Conservation (phyloP, 2,113 vertebrate genomes). For the Geococcyx californianus region DNA sequence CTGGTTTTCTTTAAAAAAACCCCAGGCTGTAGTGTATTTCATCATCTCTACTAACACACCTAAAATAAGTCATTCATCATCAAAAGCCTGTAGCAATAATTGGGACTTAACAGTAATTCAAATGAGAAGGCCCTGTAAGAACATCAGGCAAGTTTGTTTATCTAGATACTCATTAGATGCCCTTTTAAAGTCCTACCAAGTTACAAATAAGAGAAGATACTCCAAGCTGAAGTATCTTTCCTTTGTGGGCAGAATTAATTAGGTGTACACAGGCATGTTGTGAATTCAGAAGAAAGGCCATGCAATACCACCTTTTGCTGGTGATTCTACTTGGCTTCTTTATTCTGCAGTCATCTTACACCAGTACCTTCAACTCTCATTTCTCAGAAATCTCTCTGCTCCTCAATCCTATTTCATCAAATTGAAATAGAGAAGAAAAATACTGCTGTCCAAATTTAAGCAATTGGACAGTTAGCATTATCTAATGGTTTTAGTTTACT, state of each 20-base stretch:
- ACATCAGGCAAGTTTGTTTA: background rate
- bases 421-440: background rate
- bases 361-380: background rate
- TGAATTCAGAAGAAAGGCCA: background rate
- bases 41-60: background rate
- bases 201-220: background rate
- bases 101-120: background rate
- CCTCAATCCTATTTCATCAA: background rate
- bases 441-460: background rate
- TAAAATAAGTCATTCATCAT: background rate
- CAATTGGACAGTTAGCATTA: background rate
- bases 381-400: background rate
- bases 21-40: background rate
- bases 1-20: background rate
- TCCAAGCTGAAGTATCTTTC: background rate
- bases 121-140: background rate
- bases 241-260: background rate
- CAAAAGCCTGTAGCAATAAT: background rate
- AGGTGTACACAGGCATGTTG: background rate
- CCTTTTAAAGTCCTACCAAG: background rate
- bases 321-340: background rate
- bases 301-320: background rate
- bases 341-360: background rate
- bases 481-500: background rate
- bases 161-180: background rate